phyloP scores from a whole-genome alignment of 2,113 vertebrate species.

The Cyanistes caeruleus region DNA sequence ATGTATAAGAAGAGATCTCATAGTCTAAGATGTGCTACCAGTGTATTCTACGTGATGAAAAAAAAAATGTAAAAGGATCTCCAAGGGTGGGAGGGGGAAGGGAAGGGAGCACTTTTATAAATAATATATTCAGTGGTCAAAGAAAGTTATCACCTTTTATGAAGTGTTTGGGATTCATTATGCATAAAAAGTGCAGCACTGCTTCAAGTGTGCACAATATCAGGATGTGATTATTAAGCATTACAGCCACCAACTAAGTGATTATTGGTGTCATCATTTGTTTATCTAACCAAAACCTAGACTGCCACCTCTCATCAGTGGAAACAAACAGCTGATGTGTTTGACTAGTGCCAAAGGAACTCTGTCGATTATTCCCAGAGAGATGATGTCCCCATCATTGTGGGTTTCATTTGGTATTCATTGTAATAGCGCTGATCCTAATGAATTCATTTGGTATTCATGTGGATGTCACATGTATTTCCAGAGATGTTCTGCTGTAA shows the following conservation, averaged over 20 bases:
- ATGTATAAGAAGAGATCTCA: slow-evolving; percentile 77
- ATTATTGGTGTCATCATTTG: slow-evolving; percentile 70
- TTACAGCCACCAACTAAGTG: slow-evolving; percentile 62
- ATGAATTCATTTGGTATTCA: slow-evolving; percentile 85
- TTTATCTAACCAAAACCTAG: slow-evolving; percentile 73
- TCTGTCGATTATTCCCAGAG: slow-evolving; percentile 52
- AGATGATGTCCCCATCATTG: slow-evolving; percentile 51
- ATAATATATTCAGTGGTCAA: slow-evolving; percentile 80
- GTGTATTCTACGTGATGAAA: slow-evolving; percentile 40
- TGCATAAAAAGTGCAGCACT: slow-evolving; percentile 66
- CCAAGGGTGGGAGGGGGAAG: slow-evolving; percentile 51
- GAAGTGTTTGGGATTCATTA: slow-evolving; percentile 76
- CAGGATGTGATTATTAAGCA: slow-evolving; percentile 44
- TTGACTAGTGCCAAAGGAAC: slow-evolving; percentile 59
- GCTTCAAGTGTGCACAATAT: background rate
- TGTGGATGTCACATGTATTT: slow-evolving; percentile 81
- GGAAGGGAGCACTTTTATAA: slow-evolving; percentile 69
- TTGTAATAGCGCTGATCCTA: slow-evolving; percentile 65
- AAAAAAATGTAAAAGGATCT: slow-evolving; percentile 40
- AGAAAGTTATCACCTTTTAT: slow-evolving; percentile 80
- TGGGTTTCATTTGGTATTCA: slow-evolving; percentile 79
- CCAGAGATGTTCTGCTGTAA: slow-evolving; percentile 79
- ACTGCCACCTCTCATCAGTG: slow-evolving; percentile 74
- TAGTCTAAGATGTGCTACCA: slow-evolving; percentile 71
- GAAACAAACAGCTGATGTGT: slow-evolving; percentile 70